Evolutionary conservation across 2,797 vertebrate species (phyloP), one percentile per base, ranked within the genome.

Genomic region (Sebastes steindachneri): DNA sequence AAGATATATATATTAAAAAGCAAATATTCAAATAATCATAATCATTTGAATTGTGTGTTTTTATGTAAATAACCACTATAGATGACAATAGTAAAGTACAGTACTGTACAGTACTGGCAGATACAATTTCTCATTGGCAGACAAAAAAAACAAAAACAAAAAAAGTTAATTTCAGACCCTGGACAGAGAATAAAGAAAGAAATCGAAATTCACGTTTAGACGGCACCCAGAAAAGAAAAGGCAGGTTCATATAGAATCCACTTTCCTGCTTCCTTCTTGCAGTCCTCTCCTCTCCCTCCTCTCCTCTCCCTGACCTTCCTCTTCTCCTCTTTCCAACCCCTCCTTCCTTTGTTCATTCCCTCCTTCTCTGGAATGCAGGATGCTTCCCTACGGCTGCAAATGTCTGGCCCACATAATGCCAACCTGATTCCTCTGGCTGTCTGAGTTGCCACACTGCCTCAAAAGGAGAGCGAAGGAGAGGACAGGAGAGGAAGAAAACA

Each of bases 371-470:
- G 67, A 89, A 86, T 85, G 83, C 81, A 79, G 83, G 51, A 72
- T 48, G 70, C 66, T 76, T 35, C 86, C 87, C 89, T 83, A 74
- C 21, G 29, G 84, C 90, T 91, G 87, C 8, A 77, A 75, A 90
- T 68, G 77, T 88, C 83, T 92, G 87, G 83, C 87, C 80, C 79
- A 75, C 75, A 89, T 80, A 73, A 77, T 62, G 85, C 80, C 82
- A 90, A 62, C 72, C 85, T 74, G 80, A 80, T 87, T 91, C 74
- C 75, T 80, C 41, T 67, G 82, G 79, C 72, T 81, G 80, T 77
- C 73, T 64, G 60, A 85, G 79, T 25, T 84, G 72, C 81, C 80
- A 80, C 58, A 19, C 10, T 60, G 72, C 55, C 59, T 62, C 55
- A 17, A 79, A 37, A 73, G 31, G 67, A 68, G 33, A 77, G 55